Evolutionary conservation across 2,113 vertebrate genomes (phyloP), one percentile per base, ranked within the genome.

Genomic region (Hippocampus mohnikei): DNA sequence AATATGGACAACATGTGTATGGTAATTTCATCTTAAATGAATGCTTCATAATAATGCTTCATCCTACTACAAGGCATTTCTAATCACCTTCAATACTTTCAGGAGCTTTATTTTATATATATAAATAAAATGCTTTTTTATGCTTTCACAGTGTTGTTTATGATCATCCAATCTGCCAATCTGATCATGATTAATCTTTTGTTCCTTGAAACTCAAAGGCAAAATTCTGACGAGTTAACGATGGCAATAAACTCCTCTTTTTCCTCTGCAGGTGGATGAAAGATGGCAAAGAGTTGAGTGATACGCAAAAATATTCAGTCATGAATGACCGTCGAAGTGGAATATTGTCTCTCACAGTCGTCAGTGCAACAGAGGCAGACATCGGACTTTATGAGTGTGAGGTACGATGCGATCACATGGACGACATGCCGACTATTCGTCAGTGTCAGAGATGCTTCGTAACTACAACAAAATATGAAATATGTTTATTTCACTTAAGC

Each of bases 361-460:
- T 85, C 78, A 84, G 87, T 1, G 93, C 95, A 25, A 89, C 91
- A 50, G 87, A 92, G 70, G 88, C 92, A 3, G 95, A 99, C 71
- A 87, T 96, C 66, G 97, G 97, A 29, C 86, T 89, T 70, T 99
- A 99, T 2, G 95, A 98, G 85, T 98, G 96, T 77, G 95, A 98
- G 94, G 97, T 98, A 86, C 55, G 42, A 75, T 50, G 66, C n/a
- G 13, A n/a, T 21, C 37, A 11, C n/a, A 6, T 62, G 60, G 10
- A 41, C 21, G 3, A 41, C 21, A 8, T 25, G 33, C 40, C 60
- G 10, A 41, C 23, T 23, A 64, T 9, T 46, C 5, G 37, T 29
- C 3, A 11, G 16, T 20, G 2, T 64, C 7, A 13, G 15, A 59
- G 3, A 41, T 48, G 2, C 61, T 7, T 11, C 5, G 59, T 11